phyloP scores from a whole-genome alignment of 2,888 invertebrate genomes.

The Atherix ibis region DNA sequence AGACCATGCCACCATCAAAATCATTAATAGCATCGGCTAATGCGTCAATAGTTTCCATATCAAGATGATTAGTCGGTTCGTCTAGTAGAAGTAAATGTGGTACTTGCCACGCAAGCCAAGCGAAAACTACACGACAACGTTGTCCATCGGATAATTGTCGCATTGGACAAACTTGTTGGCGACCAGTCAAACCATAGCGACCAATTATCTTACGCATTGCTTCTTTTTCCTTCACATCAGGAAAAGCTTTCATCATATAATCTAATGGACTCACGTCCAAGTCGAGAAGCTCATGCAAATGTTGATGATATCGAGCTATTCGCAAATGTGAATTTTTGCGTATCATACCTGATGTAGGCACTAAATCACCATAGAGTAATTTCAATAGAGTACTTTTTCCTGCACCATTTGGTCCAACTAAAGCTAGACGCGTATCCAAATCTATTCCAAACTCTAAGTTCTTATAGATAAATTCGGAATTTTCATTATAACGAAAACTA shows the following conservation, averaged over 20 bases:
- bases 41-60: conserved; percentile 97
- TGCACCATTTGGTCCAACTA: conserved; percentile 97
- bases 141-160: conserved; percentile 81
- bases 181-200: conserved; percentile 90
- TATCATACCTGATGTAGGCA: conserved; percentile 92
- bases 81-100: conserved; percentile 79
- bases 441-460: conserved; percentile 98
- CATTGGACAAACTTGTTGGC: conserved; percentile 65
- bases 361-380: conserved; percentile 85
- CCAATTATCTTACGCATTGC: conserved; percentile 99
- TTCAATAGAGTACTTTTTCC: conserved; percentile 97
- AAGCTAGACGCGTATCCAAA: conserved; percentile 84
- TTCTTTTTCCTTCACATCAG: conserved; percentile 92
- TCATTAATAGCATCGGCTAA: conserved; percentile 94
- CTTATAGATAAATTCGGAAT: conserved; percentile 83
- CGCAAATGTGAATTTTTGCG: conserved; percentile 95
- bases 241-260: conserved; percentile 96
- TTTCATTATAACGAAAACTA: conserved; percentile 81
- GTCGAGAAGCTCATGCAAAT: conserved; percentile 90
- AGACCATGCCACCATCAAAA: conserved; percentile 95
- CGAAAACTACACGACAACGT: conserved; percentile 95
- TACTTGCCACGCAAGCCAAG: conserved; percentile 94
- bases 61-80: conserved; percentile 86
- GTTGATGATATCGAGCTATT: conserved; percentile 97
- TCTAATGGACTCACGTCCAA: conserved; percentile 89